These are phyloP conservation scores for Timema cristinae DNA, from an alignment of 2,888 invertebrate genomes.

Conservation along the genomic window DNA sequence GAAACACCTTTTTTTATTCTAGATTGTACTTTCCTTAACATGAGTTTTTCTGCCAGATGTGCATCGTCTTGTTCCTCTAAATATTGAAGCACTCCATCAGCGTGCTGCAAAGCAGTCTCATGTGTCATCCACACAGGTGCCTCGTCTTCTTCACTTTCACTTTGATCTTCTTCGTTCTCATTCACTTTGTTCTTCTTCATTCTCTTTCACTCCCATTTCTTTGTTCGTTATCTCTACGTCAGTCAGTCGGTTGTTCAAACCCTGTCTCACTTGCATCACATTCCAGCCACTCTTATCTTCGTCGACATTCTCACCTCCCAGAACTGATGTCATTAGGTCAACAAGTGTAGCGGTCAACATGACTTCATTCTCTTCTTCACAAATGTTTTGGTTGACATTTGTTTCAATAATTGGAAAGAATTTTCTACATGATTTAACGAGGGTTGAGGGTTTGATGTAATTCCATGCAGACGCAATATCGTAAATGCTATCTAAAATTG, in stretches of 20 bases:
- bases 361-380: conserved; percentile 2
- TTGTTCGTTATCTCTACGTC: not conserved
- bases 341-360: not conserved
- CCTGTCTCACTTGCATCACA: not conserved
- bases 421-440: not conserved
- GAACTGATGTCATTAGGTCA: not conserved
- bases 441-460: not conserved
- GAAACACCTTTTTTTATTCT: too few species aligned
- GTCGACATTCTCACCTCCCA: conserved; percentile 2
- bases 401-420: not conserved
- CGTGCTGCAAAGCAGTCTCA: not conserved
- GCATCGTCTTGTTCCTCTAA: not conserved
- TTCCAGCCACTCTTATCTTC: not conserved
- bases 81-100: not conserved
- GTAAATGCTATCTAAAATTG: not conserved
- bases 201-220: too few species aligned
- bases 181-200: too few species aligned
- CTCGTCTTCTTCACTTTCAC: conserved; percentile 2
- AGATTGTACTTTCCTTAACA: too few species aligned
- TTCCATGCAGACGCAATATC: not conserved
- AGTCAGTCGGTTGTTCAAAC: not conserved
- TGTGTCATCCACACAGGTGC: not conserved
- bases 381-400: conserved; percentile 9
- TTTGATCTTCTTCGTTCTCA: too few species aligned
- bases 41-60: conserved; percentile 6